Conservation (phyloP, 2,888 invertebrate genomes). For the Lycia hirtaria region DNA sequence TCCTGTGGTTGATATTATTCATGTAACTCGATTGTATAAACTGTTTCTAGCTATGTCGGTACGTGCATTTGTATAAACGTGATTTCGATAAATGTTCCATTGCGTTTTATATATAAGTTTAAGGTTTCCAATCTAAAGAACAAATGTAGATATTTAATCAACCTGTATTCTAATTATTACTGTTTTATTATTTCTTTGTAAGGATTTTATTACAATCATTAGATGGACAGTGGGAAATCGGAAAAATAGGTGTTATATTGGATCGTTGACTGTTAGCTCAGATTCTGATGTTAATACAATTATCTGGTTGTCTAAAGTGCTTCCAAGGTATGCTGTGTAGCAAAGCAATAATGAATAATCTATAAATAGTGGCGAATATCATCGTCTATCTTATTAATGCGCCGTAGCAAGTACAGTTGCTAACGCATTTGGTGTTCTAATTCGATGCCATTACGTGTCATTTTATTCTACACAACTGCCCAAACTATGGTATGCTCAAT, state of each 20-base stretch:
- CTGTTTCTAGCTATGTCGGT: constrained; percentile 8
- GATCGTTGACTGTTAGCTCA: constrained; percentile 44
- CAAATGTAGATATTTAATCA: constrained; percentile 39
- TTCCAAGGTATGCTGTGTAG: constrained; percentile 58
- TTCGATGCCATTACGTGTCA: not conserved
- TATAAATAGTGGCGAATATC: constrained; percentile 1
- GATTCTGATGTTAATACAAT: constrained; percentile 13
- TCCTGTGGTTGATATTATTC: constrained; percentile 14
- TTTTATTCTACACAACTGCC: not conserved
- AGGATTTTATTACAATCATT: constrained; percentile 36
- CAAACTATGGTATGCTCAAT: constrained; percentile 35
- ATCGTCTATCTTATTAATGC: not conserved
- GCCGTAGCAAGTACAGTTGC: too few relatives aligned
- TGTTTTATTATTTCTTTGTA: constrained; percentile 37
- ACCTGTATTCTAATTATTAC: constrained; percentile 35
- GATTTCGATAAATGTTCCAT: constrained; percentile 21
- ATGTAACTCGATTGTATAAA: constrained; percentile 12
- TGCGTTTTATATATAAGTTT: constrained; percentile 22
- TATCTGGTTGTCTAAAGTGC: constrained; percentile 44
- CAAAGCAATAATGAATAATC: constrained; percentile 50
- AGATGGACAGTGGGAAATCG: constrained; percentile 27
- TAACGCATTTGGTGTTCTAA: too few relatives aligned
- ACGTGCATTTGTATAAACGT: constrained; percentile 23
- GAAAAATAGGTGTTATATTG: constrained; percentile 70
- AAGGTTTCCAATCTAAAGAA: constrained; percentile 35